Evolutionary conservation across 2,113 vertebrate genomes (phyloP), one percentile per base, ranked within the genome.

Genomic region (Phrynosoma blainvillii): DNA sequence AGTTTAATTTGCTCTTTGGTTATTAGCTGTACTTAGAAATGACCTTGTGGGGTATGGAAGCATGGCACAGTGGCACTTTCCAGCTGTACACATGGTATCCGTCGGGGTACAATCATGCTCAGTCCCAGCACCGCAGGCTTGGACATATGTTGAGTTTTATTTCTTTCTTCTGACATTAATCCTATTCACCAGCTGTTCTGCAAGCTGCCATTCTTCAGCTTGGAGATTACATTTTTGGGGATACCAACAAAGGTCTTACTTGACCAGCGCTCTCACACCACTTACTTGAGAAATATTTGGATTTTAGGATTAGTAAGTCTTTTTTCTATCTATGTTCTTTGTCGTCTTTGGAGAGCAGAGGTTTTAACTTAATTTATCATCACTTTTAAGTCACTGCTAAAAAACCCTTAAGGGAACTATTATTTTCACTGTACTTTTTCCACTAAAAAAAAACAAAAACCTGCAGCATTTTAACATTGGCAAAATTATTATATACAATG

Each of bases 121-220:
- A 97, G 97, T 98, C 98, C 97, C 97, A 98, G 98, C 98, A 98
- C 98, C 97, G 97, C 98, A 97, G 98, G 98, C 98, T 98, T 98
- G 98, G 98, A 99, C 99, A 99, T 99, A 99, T 99, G 99, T 98
- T 99, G 98, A 98, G 97, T 98, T 99, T 99, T 99, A 99, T 99
- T 98, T 99, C 98, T 99, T 99, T 99, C 96, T 99, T 99, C 98
- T 99, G 98, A 99, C 98, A 99, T 98, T 99, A 99, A 99, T 99
- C 99, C 98, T 98, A 97, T 98, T 98, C 98, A 98, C 98, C 99
- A 99, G 98, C 99, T 99, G 99, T 99, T 99, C 98, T 98, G 98
- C 98, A 98, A 99, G 98, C 98, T 99, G 98, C 98, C 98, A 98
- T 98, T 98, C 98, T 98, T 97, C 97, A 97, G 98, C 97, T 98